Evolutionary conservation across 2,888 invertebrate genomes (phyloP), one percentile per base, ranked within the genome.

Genomic region (Rhabditophanes sp.): DNA sequence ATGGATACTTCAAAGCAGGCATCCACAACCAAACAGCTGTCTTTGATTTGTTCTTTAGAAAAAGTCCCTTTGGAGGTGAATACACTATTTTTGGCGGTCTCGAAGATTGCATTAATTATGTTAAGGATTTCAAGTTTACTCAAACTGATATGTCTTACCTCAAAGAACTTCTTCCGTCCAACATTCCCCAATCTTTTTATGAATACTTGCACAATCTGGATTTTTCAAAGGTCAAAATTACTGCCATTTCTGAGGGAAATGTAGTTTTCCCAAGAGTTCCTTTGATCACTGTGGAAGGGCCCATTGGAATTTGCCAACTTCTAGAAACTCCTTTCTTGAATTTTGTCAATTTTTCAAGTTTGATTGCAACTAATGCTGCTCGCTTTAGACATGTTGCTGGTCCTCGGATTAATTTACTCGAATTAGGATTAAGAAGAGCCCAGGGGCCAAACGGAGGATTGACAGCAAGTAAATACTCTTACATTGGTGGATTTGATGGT

Each of bases 1-100:
- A 96, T 70, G 88, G 88, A 2, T 96, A 96, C 67, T 96, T 93
- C 93, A 88, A 87, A 69, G 80, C 84, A 28, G 82, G 79, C n/a
- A 90, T 87, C 72, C 79, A 77, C 29, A 76, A 80, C 52, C 85
- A 90, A 68, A 73, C 74, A 34, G 82, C 90, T 1, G 84, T 88
- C 1, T 96, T 96, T 70, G 93, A 96, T 72, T 74, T 96, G 44
- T 96, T 85, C 72, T 96, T 96, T 68, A 78, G 93, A 9, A 79
- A 79, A 33, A 57, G 54, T 39, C 48, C 48, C 7, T 93, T 93
- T 68, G 79, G 82, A 64, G 93, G 93, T 28, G 93, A 96, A 71
- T 96, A 87, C 63, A 90, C 93, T 1, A 82, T 96, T 59, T 96
- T 96, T 70, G 88, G 88, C 43, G 96, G 93, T 0, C 73, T 96